These are phyloP conservation scores for Collichthys lucidus DNA, from an alignment of 2,113 vertebrate genomes.

Conservation along the genomic window DNA sequence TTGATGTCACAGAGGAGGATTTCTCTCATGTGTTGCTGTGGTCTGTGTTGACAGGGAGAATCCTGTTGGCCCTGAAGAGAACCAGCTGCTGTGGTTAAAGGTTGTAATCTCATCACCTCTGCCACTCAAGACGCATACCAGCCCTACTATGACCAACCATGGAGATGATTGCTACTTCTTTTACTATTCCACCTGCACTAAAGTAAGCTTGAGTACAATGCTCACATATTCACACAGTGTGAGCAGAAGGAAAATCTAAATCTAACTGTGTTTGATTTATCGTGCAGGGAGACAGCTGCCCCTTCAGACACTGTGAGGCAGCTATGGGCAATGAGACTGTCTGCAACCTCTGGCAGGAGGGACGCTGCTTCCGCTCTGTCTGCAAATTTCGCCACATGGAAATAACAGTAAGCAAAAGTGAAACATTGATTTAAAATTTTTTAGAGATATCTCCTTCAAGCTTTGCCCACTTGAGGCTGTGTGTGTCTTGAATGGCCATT, in stretches of 20 bases:
- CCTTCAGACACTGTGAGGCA: constrained; percentile 95
- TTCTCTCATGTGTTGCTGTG: constrained; percentile 13
- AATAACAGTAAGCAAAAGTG: constrained; percentile 88
- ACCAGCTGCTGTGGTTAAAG: constrained; percentile 58
- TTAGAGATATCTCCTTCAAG: constrained; percentile 9
- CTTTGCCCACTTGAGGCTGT: constrained; percentile 37
- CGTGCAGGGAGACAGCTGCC: constrained; percentile 91
- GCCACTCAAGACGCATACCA: constrained; percentile 23
- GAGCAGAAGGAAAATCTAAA: not conserved
- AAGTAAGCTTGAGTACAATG: constrained; percentile 79
- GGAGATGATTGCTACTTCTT: constrained; percentile 98
- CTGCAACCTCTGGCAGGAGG: constrained; percentile 95
- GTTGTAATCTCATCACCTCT: constrained; percentile 9
- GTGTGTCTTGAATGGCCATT: constrained; percentile 39
- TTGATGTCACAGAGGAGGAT: not conserved
- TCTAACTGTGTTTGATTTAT: not conserved
- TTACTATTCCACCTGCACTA: constrained; percentile 95
- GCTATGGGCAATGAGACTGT: constrained; percentile 93
- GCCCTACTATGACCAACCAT: constrained; percentile 88
- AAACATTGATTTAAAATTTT: not conserved
- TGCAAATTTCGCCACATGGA: constrained; percentile 99
- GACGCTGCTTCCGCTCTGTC: constrained; percentile 90
- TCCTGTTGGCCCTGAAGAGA: constrained; percentile 68
- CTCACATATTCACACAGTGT: not conserved
- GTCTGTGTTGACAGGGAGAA: constrained; percentile 46